These are phyloP conservation scores for Aleiodes testaceus DNA, from an alignment of 2,888 invertebrate genomes.

Conservation along the genomic window DNA sequence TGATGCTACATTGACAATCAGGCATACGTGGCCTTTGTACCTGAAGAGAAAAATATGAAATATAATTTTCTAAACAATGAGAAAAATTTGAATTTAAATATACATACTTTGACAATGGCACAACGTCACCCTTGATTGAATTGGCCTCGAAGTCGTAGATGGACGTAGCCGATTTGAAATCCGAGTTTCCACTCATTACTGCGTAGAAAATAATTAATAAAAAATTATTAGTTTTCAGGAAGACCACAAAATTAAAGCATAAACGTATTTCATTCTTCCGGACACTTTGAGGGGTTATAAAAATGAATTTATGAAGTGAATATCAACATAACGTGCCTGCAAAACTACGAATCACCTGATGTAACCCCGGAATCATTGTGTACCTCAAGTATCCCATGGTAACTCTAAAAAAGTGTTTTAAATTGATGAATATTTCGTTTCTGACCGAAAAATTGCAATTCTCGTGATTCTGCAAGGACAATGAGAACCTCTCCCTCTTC, in stretches of 20 bases:
- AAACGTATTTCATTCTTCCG: neutral
- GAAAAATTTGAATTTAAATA: conserved; percentile 40
- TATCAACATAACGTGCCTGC: conserved; percentile 1
- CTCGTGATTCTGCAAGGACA: too few species aligned
- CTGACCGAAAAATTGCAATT: too few species aligned
- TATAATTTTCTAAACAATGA: conserved; percentile 63
- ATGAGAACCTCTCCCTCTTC: too few species aligned
- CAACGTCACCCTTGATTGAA: conserved; percentile 87
- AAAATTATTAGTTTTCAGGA: neutral
- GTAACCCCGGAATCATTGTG: neutral
- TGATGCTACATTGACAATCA: conserved; percentile 92
- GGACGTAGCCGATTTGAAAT: conserved; percentile 81
- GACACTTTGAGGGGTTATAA: neutral
- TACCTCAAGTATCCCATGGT: conserved; percentile 11
- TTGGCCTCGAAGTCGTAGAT: conserved; percentile 89
- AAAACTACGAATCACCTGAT: conserved; percentile 4
- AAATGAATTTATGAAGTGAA: neutral
- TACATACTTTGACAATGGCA: conserved; percentile 82
- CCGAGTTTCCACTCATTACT: conserved; percentile 70
- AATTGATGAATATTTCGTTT: neutral
- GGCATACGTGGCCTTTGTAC: conserved; percentile 86
- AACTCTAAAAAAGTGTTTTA: neutral
- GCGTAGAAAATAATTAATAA: conserved; percentile 44
- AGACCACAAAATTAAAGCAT: neutral
- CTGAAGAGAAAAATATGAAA: conserved; percentile 47